phyloP scores from a whole-genome alignment of 37 sponge, comb jelly and placozoan genomes.

The Beroe forskalii region DNA sequence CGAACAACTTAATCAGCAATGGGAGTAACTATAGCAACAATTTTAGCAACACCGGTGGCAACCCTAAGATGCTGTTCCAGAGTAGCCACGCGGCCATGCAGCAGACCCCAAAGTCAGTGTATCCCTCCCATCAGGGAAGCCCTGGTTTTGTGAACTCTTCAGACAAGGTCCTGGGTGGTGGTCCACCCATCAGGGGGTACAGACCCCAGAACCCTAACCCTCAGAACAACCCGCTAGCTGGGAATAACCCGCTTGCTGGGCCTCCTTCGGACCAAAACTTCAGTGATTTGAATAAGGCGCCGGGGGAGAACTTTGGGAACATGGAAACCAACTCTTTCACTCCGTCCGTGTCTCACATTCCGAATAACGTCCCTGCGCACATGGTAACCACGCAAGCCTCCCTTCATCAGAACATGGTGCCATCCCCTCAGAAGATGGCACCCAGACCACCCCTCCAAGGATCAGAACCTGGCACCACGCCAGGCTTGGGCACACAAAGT shows the following conservation, averaged over 20 bases:
- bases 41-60: background rate
- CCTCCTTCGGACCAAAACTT: background rate
- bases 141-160: background rate
- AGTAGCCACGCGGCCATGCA: background rate
- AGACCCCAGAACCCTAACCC: background rate
- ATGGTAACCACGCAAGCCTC: background rate
- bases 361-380: no score
- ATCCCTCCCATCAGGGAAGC: background rate
- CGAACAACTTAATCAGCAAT: background rate
- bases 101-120: slow-evolving; percentile 23
- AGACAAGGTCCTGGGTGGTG: background rate
- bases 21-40: background rate
- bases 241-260: background rate
- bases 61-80: background rate
- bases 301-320: no score
- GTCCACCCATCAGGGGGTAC: background rate
- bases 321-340: no score
- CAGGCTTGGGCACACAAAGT: background rate
- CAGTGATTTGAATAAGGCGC: no score
- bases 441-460: background rate
- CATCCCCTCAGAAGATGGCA: background rate
- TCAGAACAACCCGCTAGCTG: background rate
- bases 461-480: background rate
- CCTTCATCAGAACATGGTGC: background rate
- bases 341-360: background rate